A percentile compares a stretch with the other conserved stretches of the same genome.
These are phyloP conservation scores for Gnathonemus longibarbis DNA, from an alignment of 2,113 vertebrate species.

Conservation along the genomic window DNA sequence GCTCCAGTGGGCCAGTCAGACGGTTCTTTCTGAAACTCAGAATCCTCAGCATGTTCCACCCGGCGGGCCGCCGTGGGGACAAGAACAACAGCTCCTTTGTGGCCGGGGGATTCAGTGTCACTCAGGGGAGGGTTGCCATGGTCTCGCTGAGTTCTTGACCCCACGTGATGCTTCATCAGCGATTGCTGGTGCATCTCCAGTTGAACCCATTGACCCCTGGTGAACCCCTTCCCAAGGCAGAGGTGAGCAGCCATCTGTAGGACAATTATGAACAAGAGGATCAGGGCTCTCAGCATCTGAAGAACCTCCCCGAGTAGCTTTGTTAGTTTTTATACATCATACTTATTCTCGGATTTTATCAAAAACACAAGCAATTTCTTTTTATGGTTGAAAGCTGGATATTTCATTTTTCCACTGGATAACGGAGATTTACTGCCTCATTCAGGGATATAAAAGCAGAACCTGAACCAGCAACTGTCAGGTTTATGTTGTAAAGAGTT, in stretches of 20 bases:
- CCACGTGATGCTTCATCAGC: not conserved
- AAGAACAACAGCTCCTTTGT: not conserved
- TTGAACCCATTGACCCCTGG: not conserved
- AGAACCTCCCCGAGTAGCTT: not conserved
- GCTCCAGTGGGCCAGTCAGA: not conserved
- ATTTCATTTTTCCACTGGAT: not conserved
- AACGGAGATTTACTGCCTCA: not conserved
- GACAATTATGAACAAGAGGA: not conserved
- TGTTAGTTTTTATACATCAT: not conserved
- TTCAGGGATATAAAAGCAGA: not conserved
- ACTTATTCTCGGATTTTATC: not conserved
- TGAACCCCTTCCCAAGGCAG: not conserved
- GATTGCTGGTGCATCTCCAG: not conserved
- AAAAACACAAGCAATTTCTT: not conserved
- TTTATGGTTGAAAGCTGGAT: not conserved
- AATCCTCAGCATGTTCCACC: not conserved
- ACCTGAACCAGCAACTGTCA: not conserved
- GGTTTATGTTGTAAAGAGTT: not conserved
- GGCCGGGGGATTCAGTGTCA: not conserved
- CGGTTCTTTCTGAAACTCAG: not conserved
- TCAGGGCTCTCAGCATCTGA: not conserved
- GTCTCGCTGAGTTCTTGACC: not conserved
- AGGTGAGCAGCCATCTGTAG: not conserved
- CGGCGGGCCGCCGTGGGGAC: not conserved
- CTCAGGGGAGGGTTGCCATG: not conserved